A percentile compares a stretch with the other conserved stretches of the same genome.
Evolutionary conservation across 2,797 vertebrate genomes (phyloP).

Genomic region (Eurystomus glaucurus): DNA sequence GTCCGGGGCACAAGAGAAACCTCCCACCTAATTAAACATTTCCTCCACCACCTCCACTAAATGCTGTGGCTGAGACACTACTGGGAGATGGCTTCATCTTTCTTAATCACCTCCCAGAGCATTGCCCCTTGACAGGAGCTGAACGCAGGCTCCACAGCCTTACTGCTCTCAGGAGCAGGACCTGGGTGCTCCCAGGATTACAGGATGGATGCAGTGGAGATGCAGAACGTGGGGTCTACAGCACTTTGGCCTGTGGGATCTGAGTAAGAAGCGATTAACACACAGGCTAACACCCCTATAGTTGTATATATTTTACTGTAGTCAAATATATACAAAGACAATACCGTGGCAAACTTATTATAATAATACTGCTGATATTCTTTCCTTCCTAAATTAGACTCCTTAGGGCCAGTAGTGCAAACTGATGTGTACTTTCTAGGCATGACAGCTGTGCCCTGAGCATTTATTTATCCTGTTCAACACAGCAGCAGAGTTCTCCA

Average conservation of each 20-base stretch:
- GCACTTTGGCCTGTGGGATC: background rate
- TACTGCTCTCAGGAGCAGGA: background rate
- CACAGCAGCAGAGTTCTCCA: background rate
- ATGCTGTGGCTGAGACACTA: no score
- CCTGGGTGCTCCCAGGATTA: background rate
- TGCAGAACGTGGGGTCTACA: accelerated
- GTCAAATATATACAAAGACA: background rate
- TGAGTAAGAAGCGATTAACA: background rate
- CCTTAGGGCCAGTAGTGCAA: background rate
- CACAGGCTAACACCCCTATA: background rate
- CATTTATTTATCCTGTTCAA: background rate
- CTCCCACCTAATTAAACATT: background rate
- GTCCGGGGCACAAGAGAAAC: background rate
- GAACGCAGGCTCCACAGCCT: no score
- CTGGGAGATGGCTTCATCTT: background rate
- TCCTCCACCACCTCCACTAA: background rate
- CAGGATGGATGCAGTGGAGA: background rate
- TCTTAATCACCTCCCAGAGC: background rate
- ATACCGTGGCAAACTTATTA: background rate
- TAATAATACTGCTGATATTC: background rate
- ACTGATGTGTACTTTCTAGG: background rate
- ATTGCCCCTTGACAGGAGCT: background rate
- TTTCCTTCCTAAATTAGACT: background rate
- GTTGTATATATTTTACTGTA: no score
- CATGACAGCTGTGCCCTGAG: background rate